Base-by-base conservation (phyloP, 2,888 invertebrate species). In the Trichogramma evanescens region DNA sequence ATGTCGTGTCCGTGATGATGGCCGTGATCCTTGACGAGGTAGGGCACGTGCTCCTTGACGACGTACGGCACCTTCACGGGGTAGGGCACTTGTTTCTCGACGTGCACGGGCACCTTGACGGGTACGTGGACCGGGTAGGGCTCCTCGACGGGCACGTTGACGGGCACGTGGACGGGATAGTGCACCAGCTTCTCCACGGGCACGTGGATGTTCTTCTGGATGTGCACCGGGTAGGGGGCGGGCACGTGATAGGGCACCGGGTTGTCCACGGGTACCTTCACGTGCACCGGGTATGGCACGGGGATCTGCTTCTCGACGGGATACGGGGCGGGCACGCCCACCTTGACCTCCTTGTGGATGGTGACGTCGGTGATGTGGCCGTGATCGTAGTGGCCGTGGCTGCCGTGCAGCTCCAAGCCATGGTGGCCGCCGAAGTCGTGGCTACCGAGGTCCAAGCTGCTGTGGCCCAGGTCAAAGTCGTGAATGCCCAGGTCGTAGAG, bases 311-410 rank as follows among this genome's bases (percentile, higher is more conserved):
- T 72, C 63, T 76, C 74, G 4, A 76, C 75, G 4, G 73, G 64
- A 61, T 75, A 75, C 4, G 76, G 76, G 2, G 70, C 71, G 6
- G 76, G 76, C 0, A 74, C 71, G 3, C 72, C 69, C 7, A 75
- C 73, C 55, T 68, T 63, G 7, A 73, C 73, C 64, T 75, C 76
- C 4, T 70, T 67, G 49, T 74, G 74, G 54, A 75, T 75, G 45
- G 75, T 76, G 63, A 76, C 72, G 5, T 69, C 69, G 6, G 74
- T 70, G 45, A 75, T 74, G 44, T 66, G 71, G 49, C 71, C 74
- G 5, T 67, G 66, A 50, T 69, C 75, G 6, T 68, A 69, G 26
- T 55, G 54, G 1, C 41, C 53, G 38, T 40, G 10, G 4, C 13
- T 5, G 10, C 13, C 9, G 46, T 9, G 45, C 38, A 9, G 3